Percentiles rank a stretch among this genome's conserved stretches.
These are phyloP conservation scores for Odontomachus brunneus DNA, from an alignment of 1,140 invertebrate genomes.

Conservation along the genomic window DNA sequence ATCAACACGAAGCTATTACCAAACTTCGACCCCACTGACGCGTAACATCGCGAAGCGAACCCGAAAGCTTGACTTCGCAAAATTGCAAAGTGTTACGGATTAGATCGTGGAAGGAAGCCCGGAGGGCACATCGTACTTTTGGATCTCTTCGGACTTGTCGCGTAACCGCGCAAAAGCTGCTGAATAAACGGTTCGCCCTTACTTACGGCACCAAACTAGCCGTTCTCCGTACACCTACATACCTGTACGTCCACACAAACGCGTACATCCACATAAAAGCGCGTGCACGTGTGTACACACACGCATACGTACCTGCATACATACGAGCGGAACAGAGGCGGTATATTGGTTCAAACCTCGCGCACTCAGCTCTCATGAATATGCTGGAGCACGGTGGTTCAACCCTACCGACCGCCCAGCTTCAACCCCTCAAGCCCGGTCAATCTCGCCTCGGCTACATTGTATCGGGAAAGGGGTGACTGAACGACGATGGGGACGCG, in stretches of 20 bases:
- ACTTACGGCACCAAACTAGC: slow-evolving; percentile 71
- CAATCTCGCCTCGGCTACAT: slow-evolving; percentile 75
- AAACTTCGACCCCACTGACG: slow-evolving; percentile 35
- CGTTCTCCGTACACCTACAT: slow-evolving; percentile 51
- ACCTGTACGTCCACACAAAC: slow-evolving; percentile 33
- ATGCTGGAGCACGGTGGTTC: slow-evolving; percentile 80
- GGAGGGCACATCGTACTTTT: slow-evolving; percentile 42
- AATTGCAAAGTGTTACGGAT: slow-evolving; percentile 62
- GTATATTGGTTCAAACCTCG: slow-evolving; percentile 81
- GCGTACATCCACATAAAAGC: not conserved
- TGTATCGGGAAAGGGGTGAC: slow-evolving; percentile 76
- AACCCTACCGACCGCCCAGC: slow-evolving; percentile 62
- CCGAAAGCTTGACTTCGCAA: slow-evolving; percentile 53
- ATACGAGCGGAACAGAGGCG: slow-evolving; percentile 61
- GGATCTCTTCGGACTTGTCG: slow-evolving; percentile 67
- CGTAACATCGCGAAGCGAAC: slow-evolving; percentile 43
- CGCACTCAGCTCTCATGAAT: slow-evolving; percentile 82
- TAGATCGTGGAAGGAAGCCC: slow-evolving; percentile 57
- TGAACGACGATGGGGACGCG: slow-evolving; percentile 18
- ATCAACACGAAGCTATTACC: slow-evolving; percentile 49
- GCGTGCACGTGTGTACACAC: slow-evolving; percentile 45
- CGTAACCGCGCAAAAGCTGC: slow-evolving; percentile 73
- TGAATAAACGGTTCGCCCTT: slow-evolving; percentile 75
- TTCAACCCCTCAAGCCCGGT: slow-evolving; percentile 68
- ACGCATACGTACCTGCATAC: slow-evolving; percentile 63